These are phyloP conservation scores for Drosophila stalkeri DNA, from an alignment of 2,888 invertebrate genomes.

Conservation along the genomic window DNA sequence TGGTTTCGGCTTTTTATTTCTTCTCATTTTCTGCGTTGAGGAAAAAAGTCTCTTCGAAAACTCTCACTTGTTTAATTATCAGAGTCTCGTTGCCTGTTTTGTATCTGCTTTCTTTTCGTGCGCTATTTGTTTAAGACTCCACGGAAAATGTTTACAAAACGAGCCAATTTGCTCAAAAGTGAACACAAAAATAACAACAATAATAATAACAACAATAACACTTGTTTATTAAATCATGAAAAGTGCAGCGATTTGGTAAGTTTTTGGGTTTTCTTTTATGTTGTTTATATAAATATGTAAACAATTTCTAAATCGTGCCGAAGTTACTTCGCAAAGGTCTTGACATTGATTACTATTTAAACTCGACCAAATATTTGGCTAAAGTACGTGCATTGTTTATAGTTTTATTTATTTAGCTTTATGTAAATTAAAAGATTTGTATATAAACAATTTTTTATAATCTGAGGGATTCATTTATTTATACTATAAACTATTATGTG, in stretches of 20 bases:
- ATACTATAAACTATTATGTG: background rate
- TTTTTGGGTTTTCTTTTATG: constrained; percentile 24
- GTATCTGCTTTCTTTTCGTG: constrained; percentile 65
- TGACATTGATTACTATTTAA: constrained; percentile 21
- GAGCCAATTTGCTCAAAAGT: constrained; percentile 69
- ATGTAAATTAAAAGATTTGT: background rate
- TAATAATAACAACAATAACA: constrained; percentile 57
- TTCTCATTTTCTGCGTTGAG: constrained; percentile 33
- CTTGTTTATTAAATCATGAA: constrained; percentile 60
- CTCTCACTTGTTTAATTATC: constrained; percentile 78
- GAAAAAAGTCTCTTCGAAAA: constrained; percentile 39
- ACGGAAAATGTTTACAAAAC: constrained; percentile 78
- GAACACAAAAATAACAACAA: constrained; percentile 31
- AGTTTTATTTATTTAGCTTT: background rate
- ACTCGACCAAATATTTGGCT: background rate
- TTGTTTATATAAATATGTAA: constrained; percentile 22
- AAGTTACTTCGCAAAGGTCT: constrained; percentile 19
- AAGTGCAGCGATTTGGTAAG: constrained; percentile 75
- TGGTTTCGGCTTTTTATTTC: constrained; percentile 19
- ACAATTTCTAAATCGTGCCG: constrained; percentile 40
- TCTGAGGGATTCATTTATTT: background rate
- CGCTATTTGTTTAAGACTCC: constrained; percentile 35
- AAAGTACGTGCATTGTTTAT: background rate
- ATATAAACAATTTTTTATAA: background rate
- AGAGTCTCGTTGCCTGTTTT: constrained; percentile 44